A percentile compares a stretch with the other conserved stretches of the same genome.
These are phyloP conservation scores for Nestor notabilis DNA, from an alignment of 2,113 vertebrate species.

Conservation along the genomic window DNA sequence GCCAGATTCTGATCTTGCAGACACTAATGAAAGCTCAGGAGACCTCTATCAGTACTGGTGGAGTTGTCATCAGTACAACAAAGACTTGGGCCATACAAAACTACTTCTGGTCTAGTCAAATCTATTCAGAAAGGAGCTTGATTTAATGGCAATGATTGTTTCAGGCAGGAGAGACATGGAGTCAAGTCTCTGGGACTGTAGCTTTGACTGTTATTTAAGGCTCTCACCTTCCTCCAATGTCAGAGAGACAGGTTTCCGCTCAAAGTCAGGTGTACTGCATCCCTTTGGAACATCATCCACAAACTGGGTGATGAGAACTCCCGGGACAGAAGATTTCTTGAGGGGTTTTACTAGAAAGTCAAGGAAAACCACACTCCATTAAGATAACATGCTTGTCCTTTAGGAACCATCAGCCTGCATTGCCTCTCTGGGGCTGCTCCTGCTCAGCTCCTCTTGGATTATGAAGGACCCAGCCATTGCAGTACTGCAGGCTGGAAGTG, in stretches of 20 bases:
- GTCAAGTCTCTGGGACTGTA: neutral
- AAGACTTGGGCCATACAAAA: neutral
- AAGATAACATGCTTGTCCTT: neutral
- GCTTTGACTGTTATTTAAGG: neutral
- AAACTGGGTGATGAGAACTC: constrained; percentile 81
- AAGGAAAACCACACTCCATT: neutral
- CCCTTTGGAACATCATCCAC: constrained; percentile 78
- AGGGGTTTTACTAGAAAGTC: constrained; percentile 49
- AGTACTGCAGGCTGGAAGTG: neutral
- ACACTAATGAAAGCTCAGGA: neutral
- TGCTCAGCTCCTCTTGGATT: neutral
- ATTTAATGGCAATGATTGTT: neutral
- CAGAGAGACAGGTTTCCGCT: constrained; percentile 75
- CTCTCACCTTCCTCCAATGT: constrained; percentile 82
- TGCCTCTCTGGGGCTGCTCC: neutral
- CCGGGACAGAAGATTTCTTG: constrained; percentile 78
- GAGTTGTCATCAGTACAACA: neutral
- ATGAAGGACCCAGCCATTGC: neutral
- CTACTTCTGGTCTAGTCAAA: neutral
- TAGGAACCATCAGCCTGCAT: neutral
- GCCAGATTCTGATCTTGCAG: neutral
- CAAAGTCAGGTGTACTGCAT: constrained; percentile 82
- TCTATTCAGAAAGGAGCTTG: neutral
- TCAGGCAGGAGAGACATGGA: neutral
- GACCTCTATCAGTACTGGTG: neutral